Evolutionary conservation across 2,888 invertebrate genomes (phyloP), one percentile per base, ranked within the genome.

Genomic region (Bellardia pandia): DNA sequence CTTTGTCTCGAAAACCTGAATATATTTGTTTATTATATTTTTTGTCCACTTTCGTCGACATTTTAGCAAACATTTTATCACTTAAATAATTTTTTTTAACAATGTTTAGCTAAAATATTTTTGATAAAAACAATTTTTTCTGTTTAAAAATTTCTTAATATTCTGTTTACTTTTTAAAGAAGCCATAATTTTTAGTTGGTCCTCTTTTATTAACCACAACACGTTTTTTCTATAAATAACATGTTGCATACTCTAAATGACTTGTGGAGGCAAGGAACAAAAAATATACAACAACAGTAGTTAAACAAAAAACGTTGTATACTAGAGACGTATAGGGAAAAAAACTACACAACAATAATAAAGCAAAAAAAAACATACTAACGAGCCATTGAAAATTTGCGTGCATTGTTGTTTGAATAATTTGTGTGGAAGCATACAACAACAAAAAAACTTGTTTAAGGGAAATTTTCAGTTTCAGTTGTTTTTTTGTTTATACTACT

Each of bases 331-430:
- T 62, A 56, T 45, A 11, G 42, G 64, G 13, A 30, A 58, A 68
- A 77, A 84, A 79, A 78, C 45, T n/a, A 64, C 58, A 82, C 58
- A 82, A 75, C 58, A 75, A 75, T 33, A 58, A 75, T 16, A 16
- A 16, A 66, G 64, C 1, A 45, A 60, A 77, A 84, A 60, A 74
- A 75, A 66, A 77, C 68, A 72, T 84, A 69, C 85, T 87, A 87
- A 87, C 86, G 86, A 87, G 84, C 71, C 75, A 88, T 88, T 81
- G 85, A 85, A 85, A 88, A 88, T 85, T 88, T 88, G 85, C 82
- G 66, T 88, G 79, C 75, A 82, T 85, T 85, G 85, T 88, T 85
- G 69, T 51, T 78, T 62, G 66, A 82, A 60, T 48, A 84, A 78
- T 85, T 87, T 74, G 16, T 80, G 11, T 45, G 64, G 30, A 48